Base-by-base conservation (phyloP, 1,140 invertebrate species). In the Asobara japonica region DNA sequence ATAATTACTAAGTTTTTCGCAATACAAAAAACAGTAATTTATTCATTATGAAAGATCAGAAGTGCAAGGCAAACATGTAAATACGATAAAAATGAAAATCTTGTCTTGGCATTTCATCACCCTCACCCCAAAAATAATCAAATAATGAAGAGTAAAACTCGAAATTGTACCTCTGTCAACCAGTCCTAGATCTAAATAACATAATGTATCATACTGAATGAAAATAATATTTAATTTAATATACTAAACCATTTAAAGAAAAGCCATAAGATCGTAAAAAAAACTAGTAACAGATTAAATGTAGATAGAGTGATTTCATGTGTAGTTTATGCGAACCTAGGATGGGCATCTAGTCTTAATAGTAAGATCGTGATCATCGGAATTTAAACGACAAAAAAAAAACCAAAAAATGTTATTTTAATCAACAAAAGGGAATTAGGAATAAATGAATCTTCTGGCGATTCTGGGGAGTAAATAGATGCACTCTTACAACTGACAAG, bases 301-400 rank as follows among this genome's bases (percentile, higher is more conserved):
- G 84, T 87, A 87, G 86, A 87, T 87, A 87, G 82, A 81, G 79
- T 86, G 84, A 87, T 87, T 86, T 86, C 83, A 85, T 87, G 85
- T 87, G 82, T 87, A 87, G 83, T 75, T 79, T 85, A 85, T 80
- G 80, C 81, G 27, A 69, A 78, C 83, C 79, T 86, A 86, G 27
- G 27, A 62, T 30, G 83, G 83, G 71, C 74, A 82, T 83, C 81
- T 87, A 87, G 83, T 86, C 82, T 83, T 82, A 84, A 78, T 76
- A 74, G 74, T 77, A 80, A 73, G 18, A 64, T 13, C 38, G 65
- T 45, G n/a, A 41, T 30, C 25, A 71, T 56, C 31, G 11, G 65
- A 48, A 65, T 45, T 45, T 56, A 56, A 25, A 27, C 51, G 11
- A 36, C n/a, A 11, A 11, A 36, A 6, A 36, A 36, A 36, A 36